A percentile compares a stretch with the other conserved stretches of the same genome.
phyloP scores from a whole-genome alignment of 2,797 vertebrate species.

The Cirrhinus molitorella region DNA sequence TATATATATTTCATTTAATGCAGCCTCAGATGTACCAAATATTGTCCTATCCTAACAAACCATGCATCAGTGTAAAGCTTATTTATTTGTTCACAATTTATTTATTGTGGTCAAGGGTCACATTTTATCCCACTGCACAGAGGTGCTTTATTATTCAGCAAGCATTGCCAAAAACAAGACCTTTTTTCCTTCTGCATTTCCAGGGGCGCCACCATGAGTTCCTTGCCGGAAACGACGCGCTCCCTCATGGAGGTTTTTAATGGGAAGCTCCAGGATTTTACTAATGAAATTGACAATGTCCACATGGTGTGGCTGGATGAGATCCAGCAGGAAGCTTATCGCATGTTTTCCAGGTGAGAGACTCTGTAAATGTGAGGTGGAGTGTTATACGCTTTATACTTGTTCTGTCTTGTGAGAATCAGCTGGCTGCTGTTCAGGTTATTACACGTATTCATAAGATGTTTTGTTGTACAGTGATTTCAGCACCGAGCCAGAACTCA shows the following conservation, averaged over 20 bases:
- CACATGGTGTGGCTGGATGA: slow-evolving; percentile 92
- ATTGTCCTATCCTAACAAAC: too few species aligned
- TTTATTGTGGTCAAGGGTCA: too few species aligned
- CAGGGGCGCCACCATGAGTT: slow-evolving; percentile 80
- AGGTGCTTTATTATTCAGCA: background rate
- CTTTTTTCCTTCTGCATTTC: background rate
- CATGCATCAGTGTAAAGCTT: too few species aligned
- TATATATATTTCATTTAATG: too few species aligned
- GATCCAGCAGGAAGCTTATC: slow-evolving; percentile 87
- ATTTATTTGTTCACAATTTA: too few species aligned
- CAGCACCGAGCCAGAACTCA: slow-evolving; percentile 86
- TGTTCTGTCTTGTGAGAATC: background rate
- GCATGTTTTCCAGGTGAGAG: slow-evolving; percentile 88
- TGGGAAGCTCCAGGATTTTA: slow-evolving; percentile 80
- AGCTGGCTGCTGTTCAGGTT: background rate
- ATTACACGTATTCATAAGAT: background rate
- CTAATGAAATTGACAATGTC: slow-evolving; percentile 78
- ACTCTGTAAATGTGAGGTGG: background rate
- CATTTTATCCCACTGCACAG: background rate
- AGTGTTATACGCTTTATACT: background rate
- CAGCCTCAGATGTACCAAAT: too few species aligned
- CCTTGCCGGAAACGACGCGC: slow-evolving; percentile 68
- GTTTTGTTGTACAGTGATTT: slow-evolving; percentile 79
- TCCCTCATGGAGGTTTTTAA: slow-evolving; percentile 79
- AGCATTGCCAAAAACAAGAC: background rate